Percentiles rank a stretch among this genome's conserved stretches.
These are phyloP conservation scores for Meiosimyza decipiens DNA, from an alignment of 2,888 invertebrate species.

Conservation along the genomic window DNA sequence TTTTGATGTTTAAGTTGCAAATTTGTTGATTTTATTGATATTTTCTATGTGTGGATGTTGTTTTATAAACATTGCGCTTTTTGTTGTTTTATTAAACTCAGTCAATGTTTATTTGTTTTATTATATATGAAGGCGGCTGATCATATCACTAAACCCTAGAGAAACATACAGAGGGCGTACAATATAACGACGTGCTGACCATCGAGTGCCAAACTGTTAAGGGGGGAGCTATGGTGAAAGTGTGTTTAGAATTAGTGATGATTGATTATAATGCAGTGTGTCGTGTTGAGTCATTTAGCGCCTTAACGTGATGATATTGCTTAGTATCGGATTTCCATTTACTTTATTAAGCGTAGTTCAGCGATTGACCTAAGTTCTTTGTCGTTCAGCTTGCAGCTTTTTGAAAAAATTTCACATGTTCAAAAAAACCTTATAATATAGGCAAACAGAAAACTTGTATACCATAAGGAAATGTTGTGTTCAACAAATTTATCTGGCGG, in stretches of 20 bases:
- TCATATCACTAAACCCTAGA: not conserved
- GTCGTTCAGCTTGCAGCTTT: too few relatives aligned
- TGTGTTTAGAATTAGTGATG: constrained; percentile 5
- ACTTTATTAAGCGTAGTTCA: too few relatives aligned
- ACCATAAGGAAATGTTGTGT: too few relatives aligned
- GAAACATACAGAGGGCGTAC: not conserved
- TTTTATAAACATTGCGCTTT: not conserved
- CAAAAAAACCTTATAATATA: too few relatives aligned
- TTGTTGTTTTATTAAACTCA: too few relatives aligned
- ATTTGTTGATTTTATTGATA: constrained; percentile 10
- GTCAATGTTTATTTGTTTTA: too few relatives aligned
- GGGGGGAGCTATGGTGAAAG: not conserved
- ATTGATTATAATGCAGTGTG: not conserved
- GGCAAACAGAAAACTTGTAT: too few relatives aligned
- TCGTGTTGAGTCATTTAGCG: not conserved
- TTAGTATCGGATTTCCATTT: too few relatives aligned
- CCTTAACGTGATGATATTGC: not conserved
- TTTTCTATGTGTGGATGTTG: constrained; percentile 4
- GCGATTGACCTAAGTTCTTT: too few relatives aligned
- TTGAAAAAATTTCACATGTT: too few relatives aligned
- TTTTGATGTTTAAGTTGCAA: not conserved
- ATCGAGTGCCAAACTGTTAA: constrained; percentile 1
- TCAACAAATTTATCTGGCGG: too few relatives aligned
- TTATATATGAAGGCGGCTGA: too few relatives aligned
- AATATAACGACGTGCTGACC: not conserved